Percentiles rank a stretch among this genome's conserved stretches.
Evolutionary conservation across 1,140 invertebrate genomes (phyloP).

Genomic region (Drosophila ercepeae): DNA sequence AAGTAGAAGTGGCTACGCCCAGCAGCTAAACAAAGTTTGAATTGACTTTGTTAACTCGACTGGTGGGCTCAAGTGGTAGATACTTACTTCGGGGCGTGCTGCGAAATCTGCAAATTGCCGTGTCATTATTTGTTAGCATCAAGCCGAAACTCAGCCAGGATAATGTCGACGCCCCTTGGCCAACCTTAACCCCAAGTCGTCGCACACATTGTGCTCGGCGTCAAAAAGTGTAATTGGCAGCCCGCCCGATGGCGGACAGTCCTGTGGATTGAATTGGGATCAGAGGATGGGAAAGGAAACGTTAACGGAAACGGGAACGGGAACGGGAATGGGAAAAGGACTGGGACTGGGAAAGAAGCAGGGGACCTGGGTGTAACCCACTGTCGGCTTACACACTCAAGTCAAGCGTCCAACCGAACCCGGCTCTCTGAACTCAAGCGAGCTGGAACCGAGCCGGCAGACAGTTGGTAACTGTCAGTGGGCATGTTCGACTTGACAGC

Average conservation of each 20-base stretch:
- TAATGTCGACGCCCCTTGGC: constrained; percentile 42
- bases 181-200: constrained; percentile 1
- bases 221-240: constrained; percentile 80
- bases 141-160: constrained; percentile 53
- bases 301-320: neutral
- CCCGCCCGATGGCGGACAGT: constrained; percentile 26
- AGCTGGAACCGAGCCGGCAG: constrained; percentile 1
- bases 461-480: constrained; percentile 72
- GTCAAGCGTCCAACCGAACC: constrained; percentile 52
- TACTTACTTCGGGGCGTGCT: constrained; percentile 58
- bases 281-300: neutral
- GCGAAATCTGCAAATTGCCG: constrained; percentile 84
- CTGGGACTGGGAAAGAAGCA: neutral
- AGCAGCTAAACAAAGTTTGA: constrained; percentile 66
- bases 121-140: constrained; percentile 84
- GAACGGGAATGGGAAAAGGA: neutral
- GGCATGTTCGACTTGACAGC: constrained; percentile 75
- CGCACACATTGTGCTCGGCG: constrained; percentile 37
- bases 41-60: constrained; percentile 77
- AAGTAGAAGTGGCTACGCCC: constrained; percentile 23
- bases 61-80: constrained; percentile 55
- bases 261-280: neutral
- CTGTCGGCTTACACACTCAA: constrained; percentile 65
- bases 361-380: constrained; percentile 40
- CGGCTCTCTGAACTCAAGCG: constrained; percentile 1